Conservation (phyloP, 2,113 vertebrate genomes). For the Cacatua alba region DNA sequence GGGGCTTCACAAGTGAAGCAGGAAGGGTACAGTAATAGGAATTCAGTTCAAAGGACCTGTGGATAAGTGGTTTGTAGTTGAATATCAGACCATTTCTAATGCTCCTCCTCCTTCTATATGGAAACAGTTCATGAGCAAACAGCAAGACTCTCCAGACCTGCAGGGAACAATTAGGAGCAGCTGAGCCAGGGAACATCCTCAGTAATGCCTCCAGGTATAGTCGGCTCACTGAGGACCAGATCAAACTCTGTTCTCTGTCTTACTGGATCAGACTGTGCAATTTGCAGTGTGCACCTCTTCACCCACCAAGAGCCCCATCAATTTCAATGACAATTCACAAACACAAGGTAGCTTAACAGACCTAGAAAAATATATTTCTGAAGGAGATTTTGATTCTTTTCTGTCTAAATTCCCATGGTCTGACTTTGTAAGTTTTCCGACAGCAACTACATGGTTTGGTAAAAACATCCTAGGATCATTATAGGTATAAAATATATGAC, state of each 20-base stretch:
- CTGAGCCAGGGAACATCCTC: not conserved
- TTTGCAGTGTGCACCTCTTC: not conserved
- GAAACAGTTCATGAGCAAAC: not conserved
- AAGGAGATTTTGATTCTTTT: not conserved
- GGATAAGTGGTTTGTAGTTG: not conserved
- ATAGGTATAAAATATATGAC: not conserved
- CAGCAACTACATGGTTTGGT: not conserved
- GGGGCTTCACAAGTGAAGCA: not conserved
- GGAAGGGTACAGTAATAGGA: not conserved
- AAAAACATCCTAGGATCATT: not conserved
- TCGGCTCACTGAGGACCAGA: not conserved
- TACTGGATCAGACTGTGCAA: not conserved
- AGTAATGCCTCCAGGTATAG: not conserved
- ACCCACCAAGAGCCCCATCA: not conserved
- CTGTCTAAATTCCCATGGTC: not conserved
- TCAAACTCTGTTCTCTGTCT: not conserved
- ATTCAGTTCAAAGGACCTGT: not conserved
- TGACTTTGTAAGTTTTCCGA: not conserved
- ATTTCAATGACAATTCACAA: not conserved
- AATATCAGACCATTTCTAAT: not conserved
- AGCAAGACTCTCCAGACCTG: not conserved
- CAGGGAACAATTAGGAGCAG: not conserved
- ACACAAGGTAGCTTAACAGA: not conserved
- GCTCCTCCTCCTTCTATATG: fast-evolving
- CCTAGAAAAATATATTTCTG: not conserved